Conservation (phyloP, 2,888 invertebrate species). For the Perizoma affinitatum region DNA sequence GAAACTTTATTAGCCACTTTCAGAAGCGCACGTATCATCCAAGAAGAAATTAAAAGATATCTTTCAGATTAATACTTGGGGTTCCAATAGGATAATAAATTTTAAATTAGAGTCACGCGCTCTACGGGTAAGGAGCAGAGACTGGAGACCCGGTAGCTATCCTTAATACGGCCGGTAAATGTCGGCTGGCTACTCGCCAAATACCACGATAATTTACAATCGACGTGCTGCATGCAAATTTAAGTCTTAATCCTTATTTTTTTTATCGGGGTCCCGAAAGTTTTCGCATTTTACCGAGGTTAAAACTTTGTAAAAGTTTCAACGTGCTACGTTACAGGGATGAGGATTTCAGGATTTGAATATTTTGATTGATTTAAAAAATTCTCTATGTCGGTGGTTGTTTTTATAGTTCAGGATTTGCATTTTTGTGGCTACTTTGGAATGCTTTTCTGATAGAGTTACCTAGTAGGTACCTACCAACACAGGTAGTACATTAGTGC, state of each 20-base stretch:
- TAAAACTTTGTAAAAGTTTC: slow-evolving; percentile 33
- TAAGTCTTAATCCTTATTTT: slow-evolving; percentile 62
- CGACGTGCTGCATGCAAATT: slow-evolving; percentile 69
- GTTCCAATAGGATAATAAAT: slow-evolving; percentile 42
- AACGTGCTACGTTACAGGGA: too few relatives aligned
- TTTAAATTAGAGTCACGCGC: slow-evolving; percentile 56
- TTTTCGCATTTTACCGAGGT: slow-evolving; percentile 35
- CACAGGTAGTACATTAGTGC: too few relatives aligned
- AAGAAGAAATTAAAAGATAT: slow-evolving; percentile 29
- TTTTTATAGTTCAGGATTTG: too few relatives aligned
- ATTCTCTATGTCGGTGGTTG: slow-evolving; percentile 8
- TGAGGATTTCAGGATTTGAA: slow-evolving; percentile 27
- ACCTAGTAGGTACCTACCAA: too few relatives aligned
- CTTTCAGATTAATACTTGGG: slow-evolving; percentile 27
- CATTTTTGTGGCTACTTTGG: too few relatives aligned
- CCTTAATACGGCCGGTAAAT: slow-evolving; percentile 44
- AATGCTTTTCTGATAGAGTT: too few relatives aligned
- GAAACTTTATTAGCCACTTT: slow-evolving; percentile 14
- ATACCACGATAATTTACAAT: slow-evolving; percentile 70
- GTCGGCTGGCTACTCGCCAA: slow-evolving; percentile 68
- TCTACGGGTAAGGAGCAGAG: slow-evolving; percentile 45
- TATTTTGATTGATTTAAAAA: slow-evolving; percentile 22
- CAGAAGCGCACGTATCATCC: slow-evolving; percentile 19
- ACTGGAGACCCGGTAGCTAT: slow-evolving; percentile 12
- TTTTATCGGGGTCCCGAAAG: slow-evolving; percentile 53